Evolutionary conservation across 2,113 vertebrate species (phyloP).

Genomic region (Labeo catla): DNA sequence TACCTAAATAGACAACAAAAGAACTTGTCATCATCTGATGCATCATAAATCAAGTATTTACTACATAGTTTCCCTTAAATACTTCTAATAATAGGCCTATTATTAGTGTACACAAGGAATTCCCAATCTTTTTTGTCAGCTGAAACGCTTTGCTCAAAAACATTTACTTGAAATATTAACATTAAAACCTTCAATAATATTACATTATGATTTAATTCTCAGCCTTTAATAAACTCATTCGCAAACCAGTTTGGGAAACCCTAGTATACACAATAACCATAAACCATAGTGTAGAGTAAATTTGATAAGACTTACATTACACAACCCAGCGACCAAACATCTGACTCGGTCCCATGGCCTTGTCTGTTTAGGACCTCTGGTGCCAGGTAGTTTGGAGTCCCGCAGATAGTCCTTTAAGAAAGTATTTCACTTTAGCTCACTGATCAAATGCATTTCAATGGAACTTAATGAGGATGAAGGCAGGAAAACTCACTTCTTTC

Average conservation of each 20-base stretch:
- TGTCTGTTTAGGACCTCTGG: slow-evolving; percentile 97
- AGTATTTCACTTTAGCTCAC: slow-evolving; percentile 42
- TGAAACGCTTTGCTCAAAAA: not conserved
- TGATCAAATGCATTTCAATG: not conserved
- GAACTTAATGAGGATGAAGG: no score
- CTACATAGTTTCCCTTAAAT: not conserved
- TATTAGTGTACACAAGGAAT: not conserved
- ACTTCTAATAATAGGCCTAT: not conserved
- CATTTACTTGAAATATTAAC: no score
- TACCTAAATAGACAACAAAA: slow-evolving; percentile 78
- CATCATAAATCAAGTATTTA: not conserved
- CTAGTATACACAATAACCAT: not conserved
- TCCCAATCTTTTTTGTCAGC: not conserved
- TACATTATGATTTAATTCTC: not conserved
- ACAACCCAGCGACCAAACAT: slow-evolving; percentile 96
- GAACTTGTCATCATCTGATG: not conserved
- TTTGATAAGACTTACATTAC: slow-evolving; percentile 88
- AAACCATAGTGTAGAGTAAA: no score
- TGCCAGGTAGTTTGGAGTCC: slow-evolving; percentile 98
- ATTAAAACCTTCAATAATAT: no score
- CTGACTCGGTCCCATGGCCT: slow-evolving; percentile 92
- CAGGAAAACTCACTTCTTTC: slow-evolving; percentile 86
- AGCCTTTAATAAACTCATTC: not conserved
- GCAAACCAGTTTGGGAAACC: not conserved
- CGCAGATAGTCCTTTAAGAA: slow-evolving; percentile 93